Percentiles rank a stretch among this genome's conserved stretches.
Conservation (phyloP, 1,140 invertebrate species). For the Maniola jurtina region DNA sequence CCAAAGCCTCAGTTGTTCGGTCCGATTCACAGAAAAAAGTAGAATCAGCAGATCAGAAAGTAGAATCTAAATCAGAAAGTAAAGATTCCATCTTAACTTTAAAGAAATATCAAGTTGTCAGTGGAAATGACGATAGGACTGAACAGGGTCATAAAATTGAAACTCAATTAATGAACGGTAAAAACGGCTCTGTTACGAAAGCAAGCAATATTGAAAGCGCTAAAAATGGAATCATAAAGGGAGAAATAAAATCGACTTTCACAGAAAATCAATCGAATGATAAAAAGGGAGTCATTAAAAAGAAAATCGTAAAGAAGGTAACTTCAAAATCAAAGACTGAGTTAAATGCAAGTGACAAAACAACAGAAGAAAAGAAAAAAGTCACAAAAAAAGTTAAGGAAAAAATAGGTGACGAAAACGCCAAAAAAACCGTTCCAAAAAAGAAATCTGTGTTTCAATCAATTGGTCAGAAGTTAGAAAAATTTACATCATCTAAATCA, state of each 20-base stretch:
- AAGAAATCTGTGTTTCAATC: conserved; percentile 81
- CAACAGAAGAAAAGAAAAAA: conserved; percentile 63
- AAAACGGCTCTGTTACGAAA: conserved; percentile 21
- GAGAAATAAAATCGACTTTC: conserved; percentile 40
- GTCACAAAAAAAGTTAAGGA: conserved; percentile 71
- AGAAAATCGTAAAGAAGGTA: conserved; percentile 77
- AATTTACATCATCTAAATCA: conserved; percentile 76
- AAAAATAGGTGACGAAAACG: conserved; percentile 63
- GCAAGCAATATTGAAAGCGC: conserved; percentile 22
- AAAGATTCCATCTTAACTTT: conserved; percentile 57
- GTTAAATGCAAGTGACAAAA: conserved; percentile 51
- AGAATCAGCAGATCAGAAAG: conserved; percentile 38
- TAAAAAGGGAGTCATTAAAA: conserved; percentile 71
- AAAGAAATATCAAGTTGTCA: conserved; percentile 65
- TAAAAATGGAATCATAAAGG: conserved; percentile 40
- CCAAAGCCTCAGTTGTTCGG: conserved; percentile 35
- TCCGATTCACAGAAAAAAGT: conserved; percentile 37
- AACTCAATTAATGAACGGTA: conserved; percentile 17
- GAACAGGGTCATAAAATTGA: conserved; percentile 37
- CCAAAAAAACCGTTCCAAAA: conserved; percentile 67
- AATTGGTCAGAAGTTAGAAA: conserved; percentile 84
- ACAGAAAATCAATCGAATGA: conserved; percentile 53
- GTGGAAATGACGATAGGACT: conserved; percentile 42
- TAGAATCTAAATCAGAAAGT: conserved; percentile 44
- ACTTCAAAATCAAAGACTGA: conserved; percentile 69